Conservation (phyloP, 2,888 invertebrate species). For the Philereme transversata region DNA sequence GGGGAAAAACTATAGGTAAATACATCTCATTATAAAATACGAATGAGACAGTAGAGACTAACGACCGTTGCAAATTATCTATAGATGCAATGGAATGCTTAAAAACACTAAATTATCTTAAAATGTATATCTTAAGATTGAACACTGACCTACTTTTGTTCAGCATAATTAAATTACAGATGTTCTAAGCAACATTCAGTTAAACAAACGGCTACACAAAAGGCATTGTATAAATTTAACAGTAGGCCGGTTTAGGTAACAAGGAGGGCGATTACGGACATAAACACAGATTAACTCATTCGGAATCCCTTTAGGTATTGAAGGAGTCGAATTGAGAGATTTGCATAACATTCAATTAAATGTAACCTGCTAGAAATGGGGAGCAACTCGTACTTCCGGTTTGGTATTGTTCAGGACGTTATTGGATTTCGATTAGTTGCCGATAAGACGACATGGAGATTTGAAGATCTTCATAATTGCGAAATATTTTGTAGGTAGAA, state of each 20-base stretch:
- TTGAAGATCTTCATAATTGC: too few species aligned
- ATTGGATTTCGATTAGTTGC: constrained; percentile 36
- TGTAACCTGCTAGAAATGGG: constrained; percentile 78
- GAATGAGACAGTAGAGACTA: too few species aligned
- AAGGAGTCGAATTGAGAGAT: constrained; percentile 82
- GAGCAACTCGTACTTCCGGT: constrained; percentile 64
- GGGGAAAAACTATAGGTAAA: too few species aligned
- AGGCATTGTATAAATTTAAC: constrained; percentile 80
- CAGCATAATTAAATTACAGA: constrained; percentile 53
- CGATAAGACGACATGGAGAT: constrained; percentile 8
- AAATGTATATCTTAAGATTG: constrained; percentile 10
- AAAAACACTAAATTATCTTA: constrained; percentile 8
- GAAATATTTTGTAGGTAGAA: too few species aligned
- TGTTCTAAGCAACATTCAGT: constrained; percentile 62
- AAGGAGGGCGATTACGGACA: constrained; percentile 82
- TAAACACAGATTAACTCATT: constrained; percentile 84
- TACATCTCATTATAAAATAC: too few species aligned
- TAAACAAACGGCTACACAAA: constrained; percentile 72
- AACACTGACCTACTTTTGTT: constrained; percentile 35
- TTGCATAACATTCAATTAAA: constrained; percentile 84
- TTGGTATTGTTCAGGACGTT: constrained; percentile 48
- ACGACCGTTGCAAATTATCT: too few species aligned
- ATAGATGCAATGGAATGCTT: too few species aligned
- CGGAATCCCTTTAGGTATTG: constrained; percentile 78
- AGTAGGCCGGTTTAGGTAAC: constrained; percentile 77